Evolutionary conservation across 2,888 invertebrate genomes (phyloP).

Genomic region (Hipparchia semele): DNA sequence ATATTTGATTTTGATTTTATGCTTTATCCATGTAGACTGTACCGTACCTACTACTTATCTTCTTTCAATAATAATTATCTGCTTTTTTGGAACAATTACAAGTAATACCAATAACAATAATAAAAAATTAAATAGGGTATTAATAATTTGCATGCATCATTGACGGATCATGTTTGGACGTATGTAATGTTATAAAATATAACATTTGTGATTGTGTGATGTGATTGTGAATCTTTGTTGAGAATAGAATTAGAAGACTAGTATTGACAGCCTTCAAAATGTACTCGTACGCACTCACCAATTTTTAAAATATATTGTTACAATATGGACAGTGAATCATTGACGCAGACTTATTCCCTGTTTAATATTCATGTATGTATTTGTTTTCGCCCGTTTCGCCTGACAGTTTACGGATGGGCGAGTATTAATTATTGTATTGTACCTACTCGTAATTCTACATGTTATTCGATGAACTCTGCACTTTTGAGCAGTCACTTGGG

Average conservation of each 20-base stretch:
- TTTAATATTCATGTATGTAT: conserved; percentile 78
- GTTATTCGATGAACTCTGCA: conserved; percentile 55
- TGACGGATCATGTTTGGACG: too few relatives aligned
- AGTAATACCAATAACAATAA: too few relatives aligned
- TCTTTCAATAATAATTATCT: too few relatives aligned
- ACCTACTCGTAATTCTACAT: conserved; percentile 1
- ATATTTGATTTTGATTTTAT: too few relatives aligned
- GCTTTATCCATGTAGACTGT: too few relatives aligned
- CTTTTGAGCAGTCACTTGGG: not conserved
- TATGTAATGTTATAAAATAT: too few relatives aligned
- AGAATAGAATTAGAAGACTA: not conserved
- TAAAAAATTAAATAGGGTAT: too few relatives aligned
- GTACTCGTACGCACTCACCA: not conserved
- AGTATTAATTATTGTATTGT: conserved; percentile 62
- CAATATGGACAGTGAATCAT: conserved; percentile 49
- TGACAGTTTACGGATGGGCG: conserved; percentile 68
- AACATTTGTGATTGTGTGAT: too few relatives aligned
- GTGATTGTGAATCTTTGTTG: too few relatives aligned
- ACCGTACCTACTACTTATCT: too few relatives aligned
- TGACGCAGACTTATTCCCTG: conserved; percentile 59
- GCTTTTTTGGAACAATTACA: too few relatives aligned
- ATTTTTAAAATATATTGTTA: conserved; percentile 37
- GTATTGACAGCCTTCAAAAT: not conserved
- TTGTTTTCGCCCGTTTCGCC: conserved; percentile 66
- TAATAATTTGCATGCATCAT: too few relatives aligned